Percentiles rank a stretch among this genome's conserved stretches.
phyloP scores from a whole-genome alignment of 2,888 invertebrate species.

The Petrophora chlorosata region DNA sequence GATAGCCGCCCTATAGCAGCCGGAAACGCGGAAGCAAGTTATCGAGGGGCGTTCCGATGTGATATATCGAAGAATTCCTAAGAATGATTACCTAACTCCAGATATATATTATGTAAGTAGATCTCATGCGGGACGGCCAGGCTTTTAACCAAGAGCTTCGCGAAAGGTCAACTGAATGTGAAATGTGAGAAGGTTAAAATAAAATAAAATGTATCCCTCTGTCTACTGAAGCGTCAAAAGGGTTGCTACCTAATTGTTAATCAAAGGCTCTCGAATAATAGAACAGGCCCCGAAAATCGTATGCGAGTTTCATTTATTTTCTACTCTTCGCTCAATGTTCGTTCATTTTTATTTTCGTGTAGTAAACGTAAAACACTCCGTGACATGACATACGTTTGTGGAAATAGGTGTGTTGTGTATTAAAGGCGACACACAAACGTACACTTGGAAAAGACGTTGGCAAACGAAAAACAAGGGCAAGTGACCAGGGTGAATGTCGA shows the following conservation, averaged over 20 bases:
- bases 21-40: slow-evolving; percentile 57
- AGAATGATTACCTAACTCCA: slow-evolving; percentile 65
- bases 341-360: too few relatives aligned
- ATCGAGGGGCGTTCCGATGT: slow-evolving; percentile 63
- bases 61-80: slow-evolving; percentile 71
- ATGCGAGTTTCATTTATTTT: slow-evolving; percentile 8
- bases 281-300: slow-evolving; percentile 5
- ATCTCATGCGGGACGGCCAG: slow-evolving; percentile 43
- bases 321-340: too few relatives aligned
- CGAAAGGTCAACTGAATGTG: slow-evolving; percentile 26
- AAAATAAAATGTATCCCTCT: slow-evolving; percentile 20
- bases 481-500: slow-evolving; percentile 16
- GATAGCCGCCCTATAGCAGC: slow-evolving; percentile 22
- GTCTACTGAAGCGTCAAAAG: slow-evolving; percentile 14
- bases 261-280: slow-evolving; percentile 18
- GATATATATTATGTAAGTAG: slow-evolving; percentile 42
- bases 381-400: too few relatives aligned
- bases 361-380: too few relatives aligned
- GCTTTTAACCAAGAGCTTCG: slow-evolving; percentile 31
- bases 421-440: too few relatives aligned
- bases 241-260: slow-evolving; percentile 24
- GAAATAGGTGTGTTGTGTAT: too few relatives aligned
- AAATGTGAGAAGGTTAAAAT: slow-evolving; percentile 21
- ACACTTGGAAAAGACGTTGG: background rate
- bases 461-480: slow-evolving; percentile 6